Conservation (phyloP, 2,113 vertebrate genomes). For the Oncorhynchus tshawytscha region DNA sequence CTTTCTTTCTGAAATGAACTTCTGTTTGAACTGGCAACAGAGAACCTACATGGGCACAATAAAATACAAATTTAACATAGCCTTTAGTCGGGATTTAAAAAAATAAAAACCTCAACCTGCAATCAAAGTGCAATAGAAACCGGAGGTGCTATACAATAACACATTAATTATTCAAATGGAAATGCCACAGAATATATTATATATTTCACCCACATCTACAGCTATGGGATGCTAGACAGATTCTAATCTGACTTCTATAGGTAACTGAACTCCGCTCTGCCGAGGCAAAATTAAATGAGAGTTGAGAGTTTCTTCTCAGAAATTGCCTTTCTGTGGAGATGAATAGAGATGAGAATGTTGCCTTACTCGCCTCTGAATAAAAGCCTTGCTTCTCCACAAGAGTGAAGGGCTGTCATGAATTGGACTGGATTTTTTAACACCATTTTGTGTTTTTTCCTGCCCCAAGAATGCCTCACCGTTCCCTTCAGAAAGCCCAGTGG, state of each 20-base stretch:
- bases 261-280: not conserved
- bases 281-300: not conserved
- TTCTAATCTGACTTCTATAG: constrained; percentile 3
- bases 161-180: constrained; percentile 13
- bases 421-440: not conserved
- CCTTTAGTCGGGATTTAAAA: not conserved
- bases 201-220: not conserved
- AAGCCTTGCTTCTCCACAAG: not conserved
- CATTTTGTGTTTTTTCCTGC: not conserved
- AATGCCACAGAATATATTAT: not conserved
- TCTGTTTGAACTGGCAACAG: not conserved
- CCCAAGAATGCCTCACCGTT: constrained; percentile 6
- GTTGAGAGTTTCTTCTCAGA: not conserved
- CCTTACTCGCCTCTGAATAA: not conserved
- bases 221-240: not conserved
- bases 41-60: not conserved
- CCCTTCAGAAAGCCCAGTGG: constrained; percentile 37
- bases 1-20: constrained; percentile 51
- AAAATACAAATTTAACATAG: constrained; percentile 9
- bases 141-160: not conserved
- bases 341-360: constrained; percentile 5
- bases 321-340: constrained; percentile 5
- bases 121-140: not conserved
- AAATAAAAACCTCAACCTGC: not conserved
- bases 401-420: constrained; percentile 1